Percentiles rank a stretch among this genome's conserved stretches.
phyloP scores from a whole-genome alignment of 2,888 invertebrate genomes.

The Tetragonula carbonaria region DNA sequence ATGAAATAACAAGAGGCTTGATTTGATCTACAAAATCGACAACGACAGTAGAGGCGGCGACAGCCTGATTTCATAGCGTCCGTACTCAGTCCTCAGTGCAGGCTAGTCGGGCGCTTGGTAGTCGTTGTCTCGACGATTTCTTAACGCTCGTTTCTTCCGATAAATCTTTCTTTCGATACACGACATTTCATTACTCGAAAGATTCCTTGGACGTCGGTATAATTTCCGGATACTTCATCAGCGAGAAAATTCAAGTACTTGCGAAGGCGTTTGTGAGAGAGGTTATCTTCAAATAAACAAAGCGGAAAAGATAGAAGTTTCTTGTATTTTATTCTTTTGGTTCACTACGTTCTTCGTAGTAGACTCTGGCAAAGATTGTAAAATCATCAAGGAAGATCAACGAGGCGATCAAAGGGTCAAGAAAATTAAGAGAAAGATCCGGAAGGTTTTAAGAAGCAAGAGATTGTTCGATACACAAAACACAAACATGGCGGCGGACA shows the following conservation, averaged over 20 bases:
- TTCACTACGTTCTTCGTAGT: background rate
- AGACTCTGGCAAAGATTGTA: background rate
- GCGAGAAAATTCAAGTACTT: background rate
- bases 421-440: background rate
- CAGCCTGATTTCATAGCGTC: constrained; percentile 78
- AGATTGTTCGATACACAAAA: constrained; percentile 13
- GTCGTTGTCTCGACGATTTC: constrained; percentile 65
- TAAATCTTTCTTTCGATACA: background rate
- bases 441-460: background rate
- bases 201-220: background rate
- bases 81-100: constrained; percentile 84
- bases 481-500: constrained; percentile 73
- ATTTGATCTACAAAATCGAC: constrained; percentile 71
- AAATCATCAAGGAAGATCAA: background rate
- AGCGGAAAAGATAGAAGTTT: background rate
- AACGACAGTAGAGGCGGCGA: constrained; percentile 64
- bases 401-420: background rate
- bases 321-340: background rate
- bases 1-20: constrained; percentile 78
- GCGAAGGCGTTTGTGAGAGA: background rate
- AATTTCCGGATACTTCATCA: background rate
- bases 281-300: constrained; percentile 52
- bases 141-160: background rate
- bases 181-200: background rate
- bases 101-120: constrained; percentile 83